phyloP scores from a whole-genome alignment of 2,888 invertebrate genomes.

The Brenthis daphne region DNA sequence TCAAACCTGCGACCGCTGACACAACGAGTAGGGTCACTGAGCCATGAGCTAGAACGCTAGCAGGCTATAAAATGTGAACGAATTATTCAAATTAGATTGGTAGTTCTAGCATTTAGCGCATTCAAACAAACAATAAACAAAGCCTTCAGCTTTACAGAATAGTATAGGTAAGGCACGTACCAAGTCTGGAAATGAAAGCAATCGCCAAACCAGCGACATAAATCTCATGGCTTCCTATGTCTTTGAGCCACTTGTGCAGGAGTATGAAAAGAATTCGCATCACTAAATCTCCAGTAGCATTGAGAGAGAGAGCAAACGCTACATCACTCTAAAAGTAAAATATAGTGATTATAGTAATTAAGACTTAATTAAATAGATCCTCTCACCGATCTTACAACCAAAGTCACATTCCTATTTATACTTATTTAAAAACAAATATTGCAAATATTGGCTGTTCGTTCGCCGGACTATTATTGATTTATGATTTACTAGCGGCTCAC shows the following conservation, averaged over 20 bases:
- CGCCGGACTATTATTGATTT: too few species aligned
- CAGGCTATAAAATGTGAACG: too few species aligned
- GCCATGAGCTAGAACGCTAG: too few species aligned
- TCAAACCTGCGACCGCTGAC: too few species aligned
- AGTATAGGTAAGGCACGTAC: conserved; percentile 63
- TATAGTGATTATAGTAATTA: not conserved
- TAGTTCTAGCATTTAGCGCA: too few species aligned
- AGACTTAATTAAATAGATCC: not conserved
- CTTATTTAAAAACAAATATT: too few species aligned
- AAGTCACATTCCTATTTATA: not conserved
- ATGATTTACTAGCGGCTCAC: too few species aligned
- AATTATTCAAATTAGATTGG: too few species aligned
- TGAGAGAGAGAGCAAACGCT: conserved; percentile 84
- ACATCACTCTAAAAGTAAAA: conserved; percentile 72
- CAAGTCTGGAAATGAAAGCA: conserved; percentile 82
- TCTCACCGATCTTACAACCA: not conserved
- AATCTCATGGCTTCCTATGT: conserved; percentile 82
- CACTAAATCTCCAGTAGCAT: conserved; percentile 84
- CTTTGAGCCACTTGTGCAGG: conserved; percentile 74
- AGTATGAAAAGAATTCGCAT: conserved; percentile 82
- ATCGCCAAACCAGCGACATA: conserved; percentile 83
- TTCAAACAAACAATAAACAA: too few species aligned
- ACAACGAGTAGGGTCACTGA: too few species aligned
- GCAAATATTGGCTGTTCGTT: too few species aligned
- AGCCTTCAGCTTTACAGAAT: not conserved